Evolutionary conservation across 2,888 invertebrate genomes (phyloP), one percentile per base, ranked within the genome.

Genomic region (Phortica okadai): DNA sequence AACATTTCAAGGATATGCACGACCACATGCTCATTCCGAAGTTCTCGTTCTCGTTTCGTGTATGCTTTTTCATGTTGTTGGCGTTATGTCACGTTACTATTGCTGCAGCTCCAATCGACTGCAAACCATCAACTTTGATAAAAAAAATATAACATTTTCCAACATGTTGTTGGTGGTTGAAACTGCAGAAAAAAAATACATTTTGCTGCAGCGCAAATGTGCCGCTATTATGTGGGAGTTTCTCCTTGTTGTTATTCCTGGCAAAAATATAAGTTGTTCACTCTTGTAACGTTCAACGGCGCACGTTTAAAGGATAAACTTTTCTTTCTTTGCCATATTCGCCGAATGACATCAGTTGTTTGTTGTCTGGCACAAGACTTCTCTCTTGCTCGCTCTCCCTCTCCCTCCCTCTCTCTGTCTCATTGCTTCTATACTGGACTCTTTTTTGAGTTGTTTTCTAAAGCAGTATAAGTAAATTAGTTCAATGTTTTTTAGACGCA

Each of bases 151-250:
- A 14, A 0, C 62, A 82, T 82, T 73, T 66, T 73, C 75, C 76
- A 8, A 76, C 81, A 76, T 66, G 79, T 21, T 76, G 75, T 67
- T 41, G 11, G 66, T 66, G 66, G 33, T 66, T 41, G 54, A 50
- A 50, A 33, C 0, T 1, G 33, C 25, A 33, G 1, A 64, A 33
- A 4, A 14, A 58, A 59, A 33, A 33, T 5, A 50, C 10, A 8
- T 10, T 45, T 67, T 56, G 44, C 56, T 73, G 16, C 58, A 56
- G 14, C 25, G 8, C 56, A 41, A 58, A 41, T 56, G 42, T 41
- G 66, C 1, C 66, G 33, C 42, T 21, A 66, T 66, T 62, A 21
- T 62, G 62, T 25, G 5, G 62, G 62, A 62, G 62, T 62, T 59
- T 59, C 2, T 62, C 25, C n/a, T 21, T 42, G 42, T 42, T 66